A percentile compares a stretch with the other conserved stretches of the same genome.
These are phyloP conservation scores for Astur gentilis DNA, from an alignment of 2,113 vertebrate genomes.

Conservation along the genomic window DNA sequence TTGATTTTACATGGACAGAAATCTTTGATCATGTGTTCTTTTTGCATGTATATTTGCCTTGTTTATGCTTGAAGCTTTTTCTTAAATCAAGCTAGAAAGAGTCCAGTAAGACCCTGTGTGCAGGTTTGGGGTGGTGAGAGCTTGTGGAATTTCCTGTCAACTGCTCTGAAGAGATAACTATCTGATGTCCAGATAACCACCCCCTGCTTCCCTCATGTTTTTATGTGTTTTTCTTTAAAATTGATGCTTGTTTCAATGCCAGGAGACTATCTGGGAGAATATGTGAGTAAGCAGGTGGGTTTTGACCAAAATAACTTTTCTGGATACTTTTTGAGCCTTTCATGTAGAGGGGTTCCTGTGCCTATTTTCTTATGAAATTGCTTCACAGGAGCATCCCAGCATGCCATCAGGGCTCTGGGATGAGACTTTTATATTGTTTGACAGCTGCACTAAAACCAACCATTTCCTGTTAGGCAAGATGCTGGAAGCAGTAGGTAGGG, in stretches of 20 bases:
- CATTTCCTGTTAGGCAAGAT: neutral
- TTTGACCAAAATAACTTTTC: neutral
- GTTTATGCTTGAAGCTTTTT: neutral
- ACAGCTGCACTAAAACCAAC: neutral
- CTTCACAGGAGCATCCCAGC: neutral
- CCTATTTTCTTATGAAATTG: neutral
- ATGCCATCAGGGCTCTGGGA: fast-evolving
- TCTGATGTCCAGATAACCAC: conserved; percentile 19
- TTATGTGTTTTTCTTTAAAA: neutral
- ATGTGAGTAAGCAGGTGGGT: neutral
- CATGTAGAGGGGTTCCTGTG: neutral
- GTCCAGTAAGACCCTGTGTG: neutral
- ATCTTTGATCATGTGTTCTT: neutral
- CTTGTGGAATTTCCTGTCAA: conserved; percentile 30
- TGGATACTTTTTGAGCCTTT: neutral
- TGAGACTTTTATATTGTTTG: neutral
- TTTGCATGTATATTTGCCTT: neutral
- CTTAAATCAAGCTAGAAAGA: neutral
- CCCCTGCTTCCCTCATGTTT: neutral
- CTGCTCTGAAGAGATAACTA: neutral
- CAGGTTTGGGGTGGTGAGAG: neutral
- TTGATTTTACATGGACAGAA: neutral
- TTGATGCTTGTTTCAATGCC: neutral
- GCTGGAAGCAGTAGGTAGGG: neutral
- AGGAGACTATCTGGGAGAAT: neutral